Conservation (phyloP, 1,140 invertebrate genomes). For the Sesamia nonagrioides region DNA sequence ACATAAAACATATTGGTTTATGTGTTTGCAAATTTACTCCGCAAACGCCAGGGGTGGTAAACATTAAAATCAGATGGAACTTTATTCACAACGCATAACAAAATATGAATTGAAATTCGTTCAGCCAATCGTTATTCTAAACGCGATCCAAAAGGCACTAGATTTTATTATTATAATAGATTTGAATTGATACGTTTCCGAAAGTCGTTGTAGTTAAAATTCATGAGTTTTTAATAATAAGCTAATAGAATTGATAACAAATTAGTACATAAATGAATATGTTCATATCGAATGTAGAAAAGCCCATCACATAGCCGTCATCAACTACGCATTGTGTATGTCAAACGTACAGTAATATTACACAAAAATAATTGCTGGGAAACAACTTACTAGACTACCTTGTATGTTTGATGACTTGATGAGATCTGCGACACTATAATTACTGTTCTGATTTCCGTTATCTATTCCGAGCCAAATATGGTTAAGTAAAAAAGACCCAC, state of each 20-base stretch:
- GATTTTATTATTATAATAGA: constrained; percentile 69
- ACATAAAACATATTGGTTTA: constrained; percentile 18
- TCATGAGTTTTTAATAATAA: constrained; percentile 26
- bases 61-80: constrained; percentile 32
- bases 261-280: no score
- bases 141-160: constrained; percentile 84
- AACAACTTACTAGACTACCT: no score
- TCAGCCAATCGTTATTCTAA: constrained; percentile 69
- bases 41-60: constrained; percentile 11
- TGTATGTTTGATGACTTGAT: no score
- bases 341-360: no score
- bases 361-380: no score
- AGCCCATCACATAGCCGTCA: no score
- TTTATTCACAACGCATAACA: constrained; percentile 36
- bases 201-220: constrained; percentile 70
- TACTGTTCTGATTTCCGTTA: no score
- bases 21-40: constrained; percentile 6
- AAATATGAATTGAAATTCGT: constrained; percentile 53
- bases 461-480: no score
- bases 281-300: no score
- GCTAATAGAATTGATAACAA: not conserved
- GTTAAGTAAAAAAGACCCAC: no score
- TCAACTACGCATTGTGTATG: no score
- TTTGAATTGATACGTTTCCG: constrained; percentile 73
- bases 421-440: no score